These are phyloP conservation scores for Trematomus bernacchii DNA, from an alignment of 2,797 vertebrate genomes.

Conservation along the genomic window DNA sequence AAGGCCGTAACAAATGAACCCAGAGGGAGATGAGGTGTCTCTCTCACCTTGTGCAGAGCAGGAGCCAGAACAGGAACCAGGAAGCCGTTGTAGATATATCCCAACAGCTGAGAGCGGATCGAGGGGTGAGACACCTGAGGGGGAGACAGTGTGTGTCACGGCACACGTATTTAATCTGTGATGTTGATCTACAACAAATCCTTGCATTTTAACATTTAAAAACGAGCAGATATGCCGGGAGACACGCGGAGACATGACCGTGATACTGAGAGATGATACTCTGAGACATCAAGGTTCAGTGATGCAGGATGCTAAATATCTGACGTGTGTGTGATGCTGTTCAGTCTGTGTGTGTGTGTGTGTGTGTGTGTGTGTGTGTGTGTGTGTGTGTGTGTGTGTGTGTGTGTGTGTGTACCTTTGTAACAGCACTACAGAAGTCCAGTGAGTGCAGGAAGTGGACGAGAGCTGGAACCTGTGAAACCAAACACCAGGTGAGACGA, in stretches of 20 bases:
- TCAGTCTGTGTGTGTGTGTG: not conserved
- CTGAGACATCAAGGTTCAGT: too few species aligned
- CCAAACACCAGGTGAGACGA: constrained; percentile 7
- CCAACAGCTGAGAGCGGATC: constrained; percentile 92
- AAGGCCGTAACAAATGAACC: too few species aligned
- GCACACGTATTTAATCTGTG: not conserved
- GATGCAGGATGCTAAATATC: too few species aligned
- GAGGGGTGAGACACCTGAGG: constrained; percentile 91
- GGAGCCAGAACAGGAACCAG: constrained; percentile 96
- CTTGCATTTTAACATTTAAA: constrained; percentile 1
- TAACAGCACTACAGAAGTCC: constrained; percentile 95
- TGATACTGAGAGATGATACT: not conserved
- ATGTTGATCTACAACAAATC: constrained; percentile 1
- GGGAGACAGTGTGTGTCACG: too few species aligned
- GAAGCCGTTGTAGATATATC: constrained; percentile 98
- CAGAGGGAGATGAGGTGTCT: too few species aligned
- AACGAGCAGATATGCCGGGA: not conserved
- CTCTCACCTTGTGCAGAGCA: constrained; percentile 93
- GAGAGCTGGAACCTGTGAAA: constrained; percentile 87
- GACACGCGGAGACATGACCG: not conserved
- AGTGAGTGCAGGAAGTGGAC: constrained; percentile 96
- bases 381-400: not conserved
- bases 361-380: constrained; percentile 9
- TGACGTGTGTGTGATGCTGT: too few species aligned
- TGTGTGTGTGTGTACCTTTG: constrained; percentile 85